A percentile compares a stretch with the other conserved stretches of the same genome.
phyloP scores from a whole-genome alignment of 2,113 vertebrate species.

The human region GRCh38 chr17:72787501-72788000 shows the following conservation, averaged over 20 bases:
- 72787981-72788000: not conserved
- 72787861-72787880: not conserved
- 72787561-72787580: not conserved
- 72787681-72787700: not conserved
- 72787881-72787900: rapidly evolving
- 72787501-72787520: too few species aligned
- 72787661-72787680: not conserved
- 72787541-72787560: not conserved
- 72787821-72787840: not conserved
- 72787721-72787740: not conserved
- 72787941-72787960: not conserved
- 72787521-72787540: too few species aligned
- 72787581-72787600: not conserved
- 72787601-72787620: rapidly evolving
- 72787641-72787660: not conserved
- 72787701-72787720: not conserved
- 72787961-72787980: not conserved
- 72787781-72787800: not conserved
- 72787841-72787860: too few species aligned
- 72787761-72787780: not conserved
- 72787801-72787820: too few species aligned
- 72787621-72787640: not conserved
- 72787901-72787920: rapidly evolving
- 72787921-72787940: not conserved
- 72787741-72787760: not conserved